phyloP scores from a whole-genome alignment of 1,140 invertebrate genomes.

The Zophobas atratus region DNA sequence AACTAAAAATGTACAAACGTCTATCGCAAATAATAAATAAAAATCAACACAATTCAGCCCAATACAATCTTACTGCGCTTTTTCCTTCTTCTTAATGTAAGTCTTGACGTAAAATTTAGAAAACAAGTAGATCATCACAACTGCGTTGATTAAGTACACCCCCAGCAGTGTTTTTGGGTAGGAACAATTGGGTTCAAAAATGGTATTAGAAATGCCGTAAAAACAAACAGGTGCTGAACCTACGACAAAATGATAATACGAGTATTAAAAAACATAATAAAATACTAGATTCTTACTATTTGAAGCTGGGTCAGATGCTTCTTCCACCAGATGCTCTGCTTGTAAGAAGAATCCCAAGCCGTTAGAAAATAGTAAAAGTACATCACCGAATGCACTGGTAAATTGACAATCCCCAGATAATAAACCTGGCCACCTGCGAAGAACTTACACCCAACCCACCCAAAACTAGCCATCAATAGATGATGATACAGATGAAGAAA shows the following conservation, averaged over 20 bases:
- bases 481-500: constrained; percentile 94
- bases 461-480: constrained; percentile 79
- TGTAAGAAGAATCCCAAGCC: constrained; percentile 75
- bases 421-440: constrained; percentile 76
- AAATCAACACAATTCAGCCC: no score
- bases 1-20: no score
- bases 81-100: constrained; percentile 73
- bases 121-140: constrained; percentile 86
- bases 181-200: constrained; percentile 78
- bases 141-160: constrained; percentile 76
- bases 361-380: constrained; percentile 84
- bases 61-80: neutral
- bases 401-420: constrained; percentile 78
- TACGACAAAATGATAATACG: constrained; percentile 50
- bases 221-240: constrained; percentile 82
- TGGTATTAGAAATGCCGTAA: constrained; percentile 77
- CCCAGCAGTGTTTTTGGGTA: constrained; percentile 77
- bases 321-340: constrained; percentile 81
- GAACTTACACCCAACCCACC: constrained; percentile 77
- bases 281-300: constrained; percentile 68
- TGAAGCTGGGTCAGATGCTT: constrained; percentile 83
- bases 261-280: neutral
- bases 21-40: no score
- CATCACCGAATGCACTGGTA: constrained; percentile 85
- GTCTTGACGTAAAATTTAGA: constrained; percentile 88